phyloP scores from a whole-genome alignment of 1,140 invertebrate species.

The Cylas formicarius region DNA sequence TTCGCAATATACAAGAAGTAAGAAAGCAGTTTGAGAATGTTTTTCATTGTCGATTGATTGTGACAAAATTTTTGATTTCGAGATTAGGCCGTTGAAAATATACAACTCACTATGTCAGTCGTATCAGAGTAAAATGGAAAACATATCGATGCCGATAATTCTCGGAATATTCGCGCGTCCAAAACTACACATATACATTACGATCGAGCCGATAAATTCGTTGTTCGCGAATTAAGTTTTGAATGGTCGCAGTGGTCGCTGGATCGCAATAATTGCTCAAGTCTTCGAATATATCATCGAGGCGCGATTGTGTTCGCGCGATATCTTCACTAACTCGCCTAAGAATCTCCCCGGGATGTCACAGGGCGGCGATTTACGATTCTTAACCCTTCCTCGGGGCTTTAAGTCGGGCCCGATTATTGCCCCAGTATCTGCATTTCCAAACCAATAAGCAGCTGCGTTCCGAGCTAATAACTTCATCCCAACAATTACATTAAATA shows the following conservation, averaged over 20 bases:
- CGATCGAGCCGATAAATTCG: too few species aligned
- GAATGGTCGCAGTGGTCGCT: constrained; percentile 21
- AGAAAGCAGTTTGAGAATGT: too few species aligned
- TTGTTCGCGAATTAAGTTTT: constrained; percentile 23
- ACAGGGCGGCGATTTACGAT: constrained; percentile 32
- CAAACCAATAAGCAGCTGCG: constrained; percentile 38
- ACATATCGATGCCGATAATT: too few species aligned
- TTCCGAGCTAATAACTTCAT: constrained; percentile 29
- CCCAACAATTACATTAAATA: constrained; percentile 25
- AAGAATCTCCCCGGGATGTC: constrained; percentile 34
- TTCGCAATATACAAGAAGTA: too few species aligned
- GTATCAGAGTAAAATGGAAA: too few species aligned
- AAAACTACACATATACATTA: constrained; percentile 25
- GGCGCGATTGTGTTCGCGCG: constrained; percentile 32
- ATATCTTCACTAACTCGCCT: constrained; percentile 37
- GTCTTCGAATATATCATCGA: constrained; percentile 35
- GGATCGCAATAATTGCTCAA: constrained; percentile 37
- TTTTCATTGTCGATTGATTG: too few species aligned
- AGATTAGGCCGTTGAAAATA: too few species aligned
- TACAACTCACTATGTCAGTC: too few species aligned
- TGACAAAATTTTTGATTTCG: too few species aligned
- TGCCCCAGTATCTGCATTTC: constrained; percentile 35
- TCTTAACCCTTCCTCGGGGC: constrained; percentile 33
- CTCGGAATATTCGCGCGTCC: too few species aligned
- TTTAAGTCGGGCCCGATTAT: constrained; percentile 30